Conservation (phyloP, 2,113 vertebrate genomes). For the Atractosteus spatula region DNA sequence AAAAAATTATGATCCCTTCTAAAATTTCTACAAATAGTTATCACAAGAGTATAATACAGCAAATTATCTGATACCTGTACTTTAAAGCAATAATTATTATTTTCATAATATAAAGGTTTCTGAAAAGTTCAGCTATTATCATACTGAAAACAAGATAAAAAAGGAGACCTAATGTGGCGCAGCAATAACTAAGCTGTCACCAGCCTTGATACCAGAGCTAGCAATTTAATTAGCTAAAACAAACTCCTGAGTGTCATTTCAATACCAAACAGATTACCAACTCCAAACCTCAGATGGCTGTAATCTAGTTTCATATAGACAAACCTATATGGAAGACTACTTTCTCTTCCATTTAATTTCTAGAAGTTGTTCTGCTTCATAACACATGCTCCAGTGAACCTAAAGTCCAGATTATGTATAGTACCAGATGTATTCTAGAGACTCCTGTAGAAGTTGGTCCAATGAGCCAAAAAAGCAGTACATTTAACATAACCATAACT, state of each 20-base stretch:
- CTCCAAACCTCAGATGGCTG: not conserved
- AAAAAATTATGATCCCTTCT: not conserved
- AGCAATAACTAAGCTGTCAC: not conserved
- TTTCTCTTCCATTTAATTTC: not conserved
- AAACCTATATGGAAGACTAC: too few relatives aligned
- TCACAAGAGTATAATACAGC: not conserved
- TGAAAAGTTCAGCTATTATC: not conserved
- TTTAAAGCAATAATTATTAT: not conserved
- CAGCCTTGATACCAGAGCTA: not conserved
- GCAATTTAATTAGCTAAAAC: conserved; percentile 1
- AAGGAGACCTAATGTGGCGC: not conserved
- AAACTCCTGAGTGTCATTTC: not conserved
- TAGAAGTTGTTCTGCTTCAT: not conserved
- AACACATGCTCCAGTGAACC: too few relatives aligned
- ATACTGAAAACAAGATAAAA: not conserved
- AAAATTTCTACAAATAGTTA: not conserved
- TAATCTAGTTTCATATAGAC: not conserved
- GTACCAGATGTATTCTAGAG: too few relatives aligned
- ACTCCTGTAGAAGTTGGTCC: too few relatives aligned
- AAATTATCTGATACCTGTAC: not conserved
- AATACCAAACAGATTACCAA: not conserved
- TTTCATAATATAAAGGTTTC: not conserved
- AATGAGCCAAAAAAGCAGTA: too few relatives aligned
- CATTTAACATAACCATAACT: too few relatives aligned
- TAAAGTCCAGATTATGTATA: too few relatives aligned